A percentile compares a stretch with the other conserved stretches of the same genome.
Evolutionary conservation across 2,888 invertebrate genomes (phyloP).

Genomic region (Anthoptus insignis): DNA sequence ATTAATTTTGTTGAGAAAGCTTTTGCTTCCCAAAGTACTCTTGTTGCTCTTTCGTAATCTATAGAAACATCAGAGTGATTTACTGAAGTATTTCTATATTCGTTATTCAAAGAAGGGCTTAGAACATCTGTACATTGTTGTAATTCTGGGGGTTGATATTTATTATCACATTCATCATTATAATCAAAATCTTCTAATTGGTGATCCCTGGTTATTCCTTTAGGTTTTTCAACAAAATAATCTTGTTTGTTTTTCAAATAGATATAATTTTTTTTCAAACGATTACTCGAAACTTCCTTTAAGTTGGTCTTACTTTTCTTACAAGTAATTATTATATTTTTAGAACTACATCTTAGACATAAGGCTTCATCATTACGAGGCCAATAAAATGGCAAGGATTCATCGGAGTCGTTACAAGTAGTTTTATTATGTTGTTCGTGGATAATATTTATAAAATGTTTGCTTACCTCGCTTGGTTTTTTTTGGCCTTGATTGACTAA

Average conservation of each 20-base stretch:
- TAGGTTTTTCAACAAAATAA: not conserved
- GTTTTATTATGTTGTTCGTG: conserved; percentile 12
- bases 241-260: not conserved
- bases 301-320: not conserved
- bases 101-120: not conserved
- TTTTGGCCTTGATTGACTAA: not conserved
- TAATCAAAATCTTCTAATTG: too few species aligned
- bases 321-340: not conserved
- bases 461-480: not conserved
- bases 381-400: conserved; percentile 16
- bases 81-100: not conserved
- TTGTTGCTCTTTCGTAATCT: conserved; percentile 54
- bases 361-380: not conserved
- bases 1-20: conserved; percentile 36
- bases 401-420: conserved; percentile 9
- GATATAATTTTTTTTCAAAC: too few species aligned
- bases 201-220: not conserved
- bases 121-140: not conserved
- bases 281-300: too few species aligned
- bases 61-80: conserved; percentile 4
- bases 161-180: not conserved
- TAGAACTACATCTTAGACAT: not conserved
- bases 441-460: conserved; percentile 6
- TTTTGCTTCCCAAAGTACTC: conserved; percentile 38
- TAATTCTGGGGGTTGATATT: not conserved